Evolutionary conservation across 2,888 invertebrate genomes (phyloP), one percentile per base, ranked within the genome.

Genomic region (Agriopis aurantiaria): DNA sequence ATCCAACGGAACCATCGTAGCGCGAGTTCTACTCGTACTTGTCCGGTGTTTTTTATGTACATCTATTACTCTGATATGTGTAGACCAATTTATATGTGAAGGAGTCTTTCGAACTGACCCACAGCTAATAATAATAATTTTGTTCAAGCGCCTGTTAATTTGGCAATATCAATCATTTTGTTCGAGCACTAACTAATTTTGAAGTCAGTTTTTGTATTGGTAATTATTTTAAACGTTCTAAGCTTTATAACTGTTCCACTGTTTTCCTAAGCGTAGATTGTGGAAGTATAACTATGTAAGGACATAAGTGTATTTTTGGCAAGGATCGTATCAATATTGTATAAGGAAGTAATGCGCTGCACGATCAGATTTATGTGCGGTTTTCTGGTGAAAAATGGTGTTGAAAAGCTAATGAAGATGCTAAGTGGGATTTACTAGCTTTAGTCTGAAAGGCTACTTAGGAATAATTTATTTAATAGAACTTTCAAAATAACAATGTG

Each of bases 261-360:
- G 56, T 59, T 60, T 59, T 14, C 14, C 33, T 66, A 65, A 73
- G 69, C 58, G 71, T 69, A 64, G 58, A 58, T 48, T 23, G 23
- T 12, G 12, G 46, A 58, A 58, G 58, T 67, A 62, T 59, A 70
- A 69, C 71, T 64, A 70, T 70, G 74, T 75, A 67, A 67, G 55
- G 55, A 63, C 74, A 65, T 75, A 77, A 78, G 77, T 77, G 77
- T 75, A 74, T 75, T 77, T 77, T 77, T 78, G 78, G 78, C 78
- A 74, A 68, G 65, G 55, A 73, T 48, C 57, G 68, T 73, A 71
- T 75, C 74, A 71, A 76, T 76, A 72, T 71, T 71, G 61, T 68
- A 67, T 69, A 58, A 69, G 71, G 68, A 71, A 70, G 68, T 70
- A 62, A 65, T 40, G 60, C 55, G 67, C 48, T 45, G 53, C 52